Conservation (phyloP, 2,113 vertebrate species). For the Paraplagusia blochii region DNA sequence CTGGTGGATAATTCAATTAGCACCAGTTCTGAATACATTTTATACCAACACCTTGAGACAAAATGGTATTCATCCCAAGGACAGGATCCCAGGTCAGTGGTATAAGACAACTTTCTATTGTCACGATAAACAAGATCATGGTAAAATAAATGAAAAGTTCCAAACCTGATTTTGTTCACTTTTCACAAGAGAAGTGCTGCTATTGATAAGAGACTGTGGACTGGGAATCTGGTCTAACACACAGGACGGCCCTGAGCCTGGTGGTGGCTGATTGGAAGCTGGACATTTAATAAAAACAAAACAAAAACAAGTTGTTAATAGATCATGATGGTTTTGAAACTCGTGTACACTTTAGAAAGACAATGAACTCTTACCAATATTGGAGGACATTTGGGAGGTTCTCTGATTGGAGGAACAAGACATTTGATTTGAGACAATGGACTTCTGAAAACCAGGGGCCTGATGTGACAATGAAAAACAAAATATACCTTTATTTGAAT, state of each 20-base stretch:
- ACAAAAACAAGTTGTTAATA: not conserved
- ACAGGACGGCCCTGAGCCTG: slow-evolving; percentile 84
- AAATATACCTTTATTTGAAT: too few species aligned
- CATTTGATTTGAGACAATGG: slow-evolving; percentile 82
- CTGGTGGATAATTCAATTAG: too few species aligned
- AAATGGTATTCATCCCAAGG: too few species aligned
- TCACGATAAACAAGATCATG: too few species aligned
- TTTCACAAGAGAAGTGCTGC: slow-evolving; percentile 75
- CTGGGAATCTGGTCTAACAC: slow-evolving; percentile 86
- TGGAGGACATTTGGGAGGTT: slow-evolving; percentile 73
- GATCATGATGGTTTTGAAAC: not conserved
- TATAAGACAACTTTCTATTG: too few species aligned
- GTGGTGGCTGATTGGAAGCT: slow-evolving; percentile 78
- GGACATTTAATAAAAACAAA: not conserved
- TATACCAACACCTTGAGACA: too few species aligned
- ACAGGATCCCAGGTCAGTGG: too few species aligned
- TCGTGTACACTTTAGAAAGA: not conserved
- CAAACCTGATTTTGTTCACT: slow-evolving; percentile 56
- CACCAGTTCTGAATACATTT: too few species aligned
- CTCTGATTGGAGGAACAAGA: slow-evolving; percentile 70
- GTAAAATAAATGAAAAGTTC: too few species aligned
- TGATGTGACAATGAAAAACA: slow-evolving; percentile 44
- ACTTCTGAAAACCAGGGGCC: slow-evolving; percentile 80
- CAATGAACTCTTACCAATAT: slow-evolving; percentile 73
- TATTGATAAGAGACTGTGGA: slow-evolving; percentile 85